Conservation (phyloP, 2,888 invertebrate genomes). For the Abrostola triplasia region DNA sequence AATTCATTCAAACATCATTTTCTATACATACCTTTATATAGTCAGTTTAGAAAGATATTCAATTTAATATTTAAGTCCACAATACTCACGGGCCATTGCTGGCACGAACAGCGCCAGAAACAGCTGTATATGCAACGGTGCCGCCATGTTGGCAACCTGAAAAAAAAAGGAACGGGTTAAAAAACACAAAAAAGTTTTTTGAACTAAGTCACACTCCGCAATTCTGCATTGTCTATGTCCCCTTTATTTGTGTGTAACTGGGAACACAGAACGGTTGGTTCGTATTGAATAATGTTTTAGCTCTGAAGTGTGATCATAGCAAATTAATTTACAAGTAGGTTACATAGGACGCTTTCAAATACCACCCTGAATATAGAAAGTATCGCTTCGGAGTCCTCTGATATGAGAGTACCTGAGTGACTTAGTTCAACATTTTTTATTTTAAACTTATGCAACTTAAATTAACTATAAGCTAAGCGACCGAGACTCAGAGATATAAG, state of each 20-base stretch:
- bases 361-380: too few relatives aligned
- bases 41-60: slow-evolving; percentile 1
- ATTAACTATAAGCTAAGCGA: too few relatives aligned
- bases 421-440: too few relatives aligned
- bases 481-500: too few relatives aligned
- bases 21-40: slow-evolving; percentile 4
- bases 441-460: too few relatives aligned
- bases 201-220: slow-evolving; percentile 1
- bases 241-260: neutral
- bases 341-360: too few relatives aligned
- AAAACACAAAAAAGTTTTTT: slow-evolving; percentile 19
- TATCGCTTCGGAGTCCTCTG: too few relatives aligned
- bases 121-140: slow-evolving; percentile 61
- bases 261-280: neutral
- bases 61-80: slow-evolving; percentile 7
- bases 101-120: slow-evolving; percentile 63
- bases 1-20: too few relatives aligned
- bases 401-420: too few relatives aligned
- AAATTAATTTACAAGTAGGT: too few relatives aligned
- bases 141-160: slow-evolving; percentile 66
- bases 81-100: slow-evolving; percentile 68
- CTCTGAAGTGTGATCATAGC: too few relatives aligned
- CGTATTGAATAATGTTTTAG: neutral
- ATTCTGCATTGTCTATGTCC: slow-evolving; percentile 5
- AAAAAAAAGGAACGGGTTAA: slow-evolving; percentile 53